Base-by-base conservation (phyloP, 2,888 invertebrate species). In the Automeris io region DNA sequence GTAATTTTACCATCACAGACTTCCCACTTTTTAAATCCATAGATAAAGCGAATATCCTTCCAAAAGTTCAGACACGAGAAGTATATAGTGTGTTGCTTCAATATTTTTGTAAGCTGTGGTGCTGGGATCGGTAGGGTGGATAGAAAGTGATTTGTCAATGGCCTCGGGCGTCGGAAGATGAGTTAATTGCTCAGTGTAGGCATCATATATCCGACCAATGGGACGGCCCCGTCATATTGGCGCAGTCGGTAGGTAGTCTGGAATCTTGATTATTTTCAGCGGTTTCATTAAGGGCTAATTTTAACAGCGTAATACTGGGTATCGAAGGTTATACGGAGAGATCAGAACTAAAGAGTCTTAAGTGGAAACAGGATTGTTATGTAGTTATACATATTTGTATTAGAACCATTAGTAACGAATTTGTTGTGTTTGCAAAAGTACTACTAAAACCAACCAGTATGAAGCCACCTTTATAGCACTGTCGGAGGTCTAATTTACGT, bases 171-270 rank as follows among this genome's bases (percentile, higher is more conserved):
- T 54, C 72, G 80, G 81, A 79, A 79, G 73, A 64, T 57, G 54
- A 57, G 64, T 70, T 79, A 81, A 82, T 82, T 76, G 73, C 70
- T 55, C 51, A 61, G 75, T 72, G 74, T 75, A 78, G 81, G 79
- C 72, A 74, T 71, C 73, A 70, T 57, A 45, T 53, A 65, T 51
- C 66, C 73, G 55, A 70, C 83, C 83, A 81, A 82, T 82, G 67
- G 82, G 76, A 73, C 55, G 61, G 58, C 55, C 70, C 46, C 47
- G 39, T 50, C 46, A 57, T 72, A 79, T 79, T 73, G 61, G 61
- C 67, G 68, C 57, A 49, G 40, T 39, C 42, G 46, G 13, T 21
- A 23, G 34, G 34, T 19, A 36, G 32, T 40, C 33, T 33, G 24
- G 32, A 16, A 36, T 21, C 32, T 36, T 22, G 36, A 18, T 40